Evolutionary conservation across 1,140 invertebrate species (phyloP).

Genomic region (Planococcus citri): DNA sequence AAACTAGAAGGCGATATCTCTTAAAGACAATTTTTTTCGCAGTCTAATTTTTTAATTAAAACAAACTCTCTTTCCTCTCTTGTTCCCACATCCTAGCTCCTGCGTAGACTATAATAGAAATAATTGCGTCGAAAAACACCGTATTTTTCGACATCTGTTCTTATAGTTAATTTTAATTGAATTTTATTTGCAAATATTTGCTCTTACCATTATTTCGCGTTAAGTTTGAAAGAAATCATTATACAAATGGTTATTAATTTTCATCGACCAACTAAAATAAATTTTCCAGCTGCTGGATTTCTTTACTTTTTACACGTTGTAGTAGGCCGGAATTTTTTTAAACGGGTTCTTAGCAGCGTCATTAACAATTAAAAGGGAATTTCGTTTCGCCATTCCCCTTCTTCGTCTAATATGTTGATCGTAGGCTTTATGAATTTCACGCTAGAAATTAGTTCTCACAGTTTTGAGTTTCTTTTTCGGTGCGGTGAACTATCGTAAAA

Average conservation of each 20-base stretch:
- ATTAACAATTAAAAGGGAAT: too few species aligned
- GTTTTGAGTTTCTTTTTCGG: too few species aligned
- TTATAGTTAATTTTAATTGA: not conserved
- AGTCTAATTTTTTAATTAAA: constrained; percentile 5
- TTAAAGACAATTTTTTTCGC: not conserved
- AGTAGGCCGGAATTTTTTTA: too few species aligned
- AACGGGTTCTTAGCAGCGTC: too few species aligned
- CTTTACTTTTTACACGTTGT: not conserved
- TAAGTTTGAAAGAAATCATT: not conserved
- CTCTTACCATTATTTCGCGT: not conserved
- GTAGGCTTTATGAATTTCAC: too few species aligned
- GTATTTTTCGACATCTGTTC: constrained; percentile 6
- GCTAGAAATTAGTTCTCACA: too few species aligned
- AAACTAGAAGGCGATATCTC: not conserved
- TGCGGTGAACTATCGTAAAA: too few species aligned
- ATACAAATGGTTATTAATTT: not conserved
- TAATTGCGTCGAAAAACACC: not conserved
- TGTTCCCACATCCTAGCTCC: too few species aligned
- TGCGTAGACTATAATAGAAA: not conserved
- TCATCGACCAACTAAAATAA: not conserved
- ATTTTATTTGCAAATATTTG: not conserved
- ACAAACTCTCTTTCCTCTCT: not conserved
- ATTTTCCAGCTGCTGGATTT: not conserved
- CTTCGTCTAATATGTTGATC: too few species aligned
- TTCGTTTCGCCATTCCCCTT: too few species aligned